Evolutionary conservation across 2,888 invertebrate genomes (phyloP).

Genomic region (Bembecia ichneumoniformis): DNA sequence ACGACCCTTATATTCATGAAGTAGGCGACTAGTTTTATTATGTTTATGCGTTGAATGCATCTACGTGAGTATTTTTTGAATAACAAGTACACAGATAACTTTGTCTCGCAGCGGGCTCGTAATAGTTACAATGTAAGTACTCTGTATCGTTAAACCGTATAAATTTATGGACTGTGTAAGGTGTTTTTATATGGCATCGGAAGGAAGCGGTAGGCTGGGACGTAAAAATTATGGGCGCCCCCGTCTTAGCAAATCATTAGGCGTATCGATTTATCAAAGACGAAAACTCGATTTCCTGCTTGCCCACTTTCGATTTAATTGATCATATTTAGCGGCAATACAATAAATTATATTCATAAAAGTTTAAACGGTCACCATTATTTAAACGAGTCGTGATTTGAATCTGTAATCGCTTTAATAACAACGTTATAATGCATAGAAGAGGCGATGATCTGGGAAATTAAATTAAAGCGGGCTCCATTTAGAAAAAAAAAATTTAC

Average conservation of each 20-base stretch:
- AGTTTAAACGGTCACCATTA: conserved; percentile 31
- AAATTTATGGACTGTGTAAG: conserved; percentile 1
- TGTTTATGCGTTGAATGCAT: conserved; percentile 37
- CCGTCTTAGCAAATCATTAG: conserved; percentile 56
- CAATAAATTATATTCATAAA: conserved; percentile 44
- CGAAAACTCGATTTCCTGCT: conserved; percentile 42
- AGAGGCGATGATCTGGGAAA: not conserved
- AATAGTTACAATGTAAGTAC: not conserved
- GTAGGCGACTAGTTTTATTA: conserved; percentile 44
- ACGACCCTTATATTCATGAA: conserved; percentile 61
- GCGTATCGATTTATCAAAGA: conserved; percentile 27
- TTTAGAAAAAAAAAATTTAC: not conserved
- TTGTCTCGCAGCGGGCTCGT: not conserved
- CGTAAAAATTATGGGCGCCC: conserved; percentile 45
- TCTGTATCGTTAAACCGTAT: not conserved
- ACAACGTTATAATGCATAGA: not conserved
- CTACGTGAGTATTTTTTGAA: conserved; percentile 20
- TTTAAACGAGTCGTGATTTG: conserved; percentile 31
- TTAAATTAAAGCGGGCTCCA: not conserved
- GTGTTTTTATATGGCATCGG: conserved; percentile 58
- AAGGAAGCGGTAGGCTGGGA: conserved; percentile 64
- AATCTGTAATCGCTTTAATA: conserved; percentile 23
- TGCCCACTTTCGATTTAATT: conserved; percentile 43
- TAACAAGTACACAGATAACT: conserved; percentile 17
- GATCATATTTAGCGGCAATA: conserved; percentile 34